Conservation (phyloP, 1,140 invertebrate species). For the Epicauta chinensis region DNA sequence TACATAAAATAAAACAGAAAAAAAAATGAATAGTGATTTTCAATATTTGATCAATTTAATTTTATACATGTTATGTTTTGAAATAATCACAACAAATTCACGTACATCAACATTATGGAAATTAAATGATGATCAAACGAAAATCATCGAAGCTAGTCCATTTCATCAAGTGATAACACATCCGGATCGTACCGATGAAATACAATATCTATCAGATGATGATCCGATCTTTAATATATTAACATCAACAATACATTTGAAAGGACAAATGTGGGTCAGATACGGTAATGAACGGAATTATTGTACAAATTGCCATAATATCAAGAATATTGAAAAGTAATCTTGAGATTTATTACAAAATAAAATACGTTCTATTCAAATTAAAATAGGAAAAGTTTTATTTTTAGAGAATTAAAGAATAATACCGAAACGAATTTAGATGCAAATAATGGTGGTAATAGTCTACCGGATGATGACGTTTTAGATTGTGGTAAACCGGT, state of each 20-base stretch:
- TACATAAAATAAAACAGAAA: no score
- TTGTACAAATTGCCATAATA: conserved; percentile 34
- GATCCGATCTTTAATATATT: conserved; percentile 60
- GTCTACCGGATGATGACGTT: conserved; percentile 52
- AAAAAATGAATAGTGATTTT: conserved; percentile 3
- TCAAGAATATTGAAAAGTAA: conserved; percentile 6
- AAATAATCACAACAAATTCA: conserved; percentile 64
- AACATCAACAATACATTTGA: conserved; percentile 54
- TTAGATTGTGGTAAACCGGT: conserved; percentile 81
- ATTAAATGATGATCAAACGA: conserved; percentile 59
- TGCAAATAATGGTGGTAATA: conserved; percentile 8
- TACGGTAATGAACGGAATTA: conserved; percentile 38
- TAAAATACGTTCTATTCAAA: no score
- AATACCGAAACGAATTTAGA: conserved; percentile 4
- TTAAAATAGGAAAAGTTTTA: no score
- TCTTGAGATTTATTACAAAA: neutral
- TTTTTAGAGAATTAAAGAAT: conserved; percentile 13
- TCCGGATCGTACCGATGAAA: conserved; percentile 42
- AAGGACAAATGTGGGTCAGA: conserved; percentile 55
- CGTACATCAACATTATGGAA: conserved; percentile 68
- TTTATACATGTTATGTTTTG: conserved; percentile 45
- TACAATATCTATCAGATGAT: conserved; percentile 45
- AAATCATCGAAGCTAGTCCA: conserved; percentile 55
- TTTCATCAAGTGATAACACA: conserved; percentile 47
- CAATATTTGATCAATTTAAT: conserved; percentile 10